Conservation (phyloP, 2,888 invertebrate genomes). For the Lucinisca nassula region DNA sequence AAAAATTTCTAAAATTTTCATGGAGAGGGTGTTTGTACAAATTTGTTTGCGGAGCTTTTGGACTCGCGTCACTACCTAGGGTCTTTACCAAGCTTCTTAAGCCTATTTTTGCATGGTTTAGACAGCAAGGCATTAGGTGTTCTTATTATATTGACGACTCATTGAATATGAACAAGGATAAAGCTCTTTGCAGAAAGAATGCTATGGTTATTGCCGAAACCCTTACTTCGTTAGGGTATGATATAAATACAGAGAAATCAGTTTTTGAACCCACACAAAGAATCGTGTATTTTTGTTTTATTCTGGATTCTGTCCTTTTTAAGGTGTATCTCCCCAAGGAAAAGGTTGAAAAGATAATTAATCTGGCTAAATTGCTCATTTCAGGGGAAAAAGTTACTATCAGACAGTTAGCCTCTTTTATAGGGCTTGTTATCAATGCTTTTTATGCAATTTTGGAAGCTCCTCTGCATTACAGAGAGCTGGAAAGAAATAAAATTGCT, state of each 20-base stretch:
- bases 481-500: conserved; percentile 38
- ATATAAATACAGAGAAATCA: conserved; percentile 43
- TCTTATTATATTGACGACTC: conserved; percentile 65
- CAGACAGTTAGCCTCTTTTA: conserved; percentile 35
- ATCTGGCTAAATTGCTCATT: not conserved
- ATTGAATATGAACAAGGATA: conserved; percentile 35
- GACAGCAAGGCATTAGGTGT: too few species aligned
- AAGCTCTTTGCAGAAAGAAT: conserved; percentile 14
- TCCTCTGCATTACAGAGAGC: conserved; percentile 38
- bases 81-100: too few species aligned
- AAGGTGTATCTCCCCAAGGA: conserved; percentile 40
- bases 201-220: conserved; percentile 25
- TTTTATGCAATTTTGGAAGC: conserved; percentile 41
- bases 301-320: conserved; percentile 38
- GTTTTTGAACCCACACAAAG: conserved; percentile 29
- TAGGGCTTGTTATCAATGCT: conserved; percentile 10
- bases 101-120: conserved; percentile 41
- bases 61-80: too few species aligned
- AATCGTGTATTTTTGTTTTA: conserved; percentile 43
- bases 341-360: conserved; percentile 20
- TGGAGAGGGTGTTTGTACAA: conserved; percentile 34
- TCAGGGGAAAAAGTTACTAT: conserved; percentile 1
- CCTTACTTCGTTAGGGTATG: conserved; percentile 40
- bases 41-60: too few species aligned
- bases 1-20: conserved; percentile 29